These are phyloP conservation scores for Myotis yumanensis DNA, from an alignment of 2,113 vertebrate species.

Conservation along the genomic window DNA sequence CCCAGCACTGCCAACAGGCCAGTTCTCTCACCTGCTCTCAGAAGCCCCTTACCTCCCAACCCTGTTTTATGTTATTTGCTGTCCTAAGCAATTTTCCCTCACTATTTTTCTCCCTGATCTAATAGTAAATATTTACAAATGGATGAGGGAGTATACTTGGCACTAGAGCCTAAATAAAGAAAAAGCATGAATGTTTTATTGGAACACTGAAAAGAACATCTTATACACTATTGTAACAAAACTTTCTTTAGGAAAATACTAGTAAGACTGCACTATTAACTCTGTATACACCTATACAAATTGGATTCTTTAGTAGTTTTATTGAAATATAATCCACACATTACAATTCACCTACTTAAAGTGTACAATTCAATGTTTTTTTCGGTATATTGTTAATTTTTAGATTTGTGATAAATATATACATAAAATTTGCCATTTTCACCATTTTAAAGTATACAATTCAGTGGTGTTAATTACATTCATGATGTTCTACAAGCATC, in stretches of 20 bases:
- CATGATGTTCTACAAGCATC: background rate
- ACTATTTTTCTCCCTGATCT: slow-evolving; percentile 14
- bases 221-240: background rate
- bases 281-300: background rate
- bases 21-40: background rate
- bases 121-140: slow-evolving; percentile 49
- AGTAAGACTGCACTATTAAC: background rate
- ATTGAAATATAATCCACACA: background rate
- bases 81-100: background rate
- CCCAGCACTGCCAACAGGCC: background rate
- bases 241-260: background rate
- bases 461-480: background rate
- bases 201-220: slow-evolving; percentile 21
- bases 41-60: background rate
- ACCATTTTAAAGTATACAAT: background rate
- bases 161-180: background rate
- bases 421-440: background rate
- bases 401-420: background rate
- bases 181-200: background rate
- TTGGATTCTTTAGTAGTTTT: background rate
- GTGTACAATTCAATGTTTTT: background rate
- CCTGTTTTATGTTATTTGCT: background rate
- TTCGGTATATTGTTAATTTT: background rate
- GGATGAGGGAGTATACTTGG: background rate
- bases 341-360: background rate